Percentiles rank a stretch among this genome's conserved stretches.
Conservation (phyloP, 1,140 invertebrate species). For the Phymorhynchus buccinoides region DNA sequence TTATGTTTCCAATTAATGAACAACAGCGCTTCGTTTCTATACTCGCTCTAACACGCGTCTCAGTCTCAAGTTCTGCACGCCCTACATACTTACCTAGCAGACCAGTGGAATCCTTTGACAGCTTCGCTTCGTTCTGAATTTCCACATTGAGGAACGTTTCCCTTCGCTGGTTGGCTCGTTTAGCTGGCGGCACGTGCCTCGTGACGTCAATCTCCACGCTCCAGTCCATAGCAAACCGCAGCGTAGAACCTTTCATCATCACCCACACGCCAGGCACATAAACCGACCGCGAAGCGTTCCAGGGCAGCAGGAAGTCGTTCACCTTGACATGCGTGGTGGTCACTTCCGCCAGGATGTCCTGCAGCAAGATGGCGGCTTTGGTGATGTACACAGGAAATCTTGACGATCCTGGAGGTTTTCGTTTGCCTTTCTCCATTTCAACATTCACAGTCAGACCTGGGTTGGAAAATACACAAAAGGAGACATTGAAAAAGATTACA, state of each 20-base stretch:
- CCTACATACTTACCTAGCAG: constrained; percentile 49
- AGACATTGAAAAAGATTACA: not conserved
- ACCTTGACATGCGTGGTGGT: constrained; percentile 22
- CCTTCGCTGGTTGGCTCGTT: not conserved
- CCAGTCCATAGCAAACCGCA: constrained; percentile 44
- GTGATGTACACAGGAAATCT: constrained; percentile 3
- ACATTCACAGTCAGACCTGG: constrained; percentile 40
- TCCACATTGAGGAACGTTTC: constrained; percentile 51
- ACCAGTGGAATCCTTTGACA: constrained; percentile 44
- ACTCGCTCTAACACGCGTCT: too few species aligned
- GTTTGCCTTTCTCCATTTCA: constrained; percentile 12
- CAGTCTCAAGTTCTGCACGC: too few species aligned
- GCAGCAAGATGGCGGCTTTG: constrained; percentile 25
- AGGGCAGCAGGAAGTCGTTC: constrained; percentile 37
- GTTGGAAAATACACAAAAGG: not conserved
- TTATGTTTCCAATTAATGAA: too few species aligned
- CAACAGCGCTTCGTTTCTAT: too few species aligned
- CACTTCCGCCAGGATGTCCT: constrained; percentile 23
- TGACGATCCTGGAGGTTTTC: not conserved
- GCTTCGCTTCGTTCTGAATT: constrained; percentile 46
- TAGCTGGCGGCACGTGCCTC: constrained; percentile 29
- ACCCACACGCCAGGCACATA: constrained; percentile 14
- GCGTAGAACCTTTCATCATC: not conserved
- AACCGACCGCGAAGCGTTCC: constrained; percentile 37
- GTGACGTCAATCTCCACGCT: constrained; percentile 41